These are phyloP conservation scores for Asbolus verrucosus DNA, from an alignment of 1,140 invertebrate species.

Conservation along the genomic window DNA sequence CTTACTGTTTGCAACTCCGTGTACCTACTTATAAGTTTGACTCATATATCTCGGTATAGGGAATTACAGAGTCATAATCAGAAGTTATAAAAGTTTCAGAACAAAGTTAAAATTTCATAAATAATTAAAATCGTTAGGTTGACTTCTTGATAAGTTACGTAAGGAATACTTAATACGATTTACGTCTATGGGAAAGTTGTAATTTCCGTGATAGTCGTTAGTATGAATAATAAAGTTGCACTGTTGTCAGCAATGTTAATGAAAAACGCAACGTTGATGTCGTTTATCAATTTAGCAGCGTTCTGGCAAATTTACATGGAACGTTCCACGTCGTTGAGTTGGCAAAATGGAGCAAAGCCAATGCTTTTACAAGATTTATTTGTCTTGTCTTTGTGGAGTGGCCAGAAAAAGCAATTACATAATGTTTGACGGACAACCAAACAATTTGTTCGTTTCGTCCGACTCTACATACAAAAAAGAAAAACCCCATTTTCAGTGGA, in stretches of 20 bases:
- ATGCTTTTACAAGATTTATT: conserved; percentile 23
- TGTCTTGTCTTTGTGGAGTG: conserved; percentile 12
- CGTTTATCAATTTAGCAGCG: not conserved
- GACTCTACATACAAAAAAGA: conserved; percentile 26
- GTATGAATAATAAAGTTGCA: not conserved
- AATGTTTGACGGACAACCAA: conserved; percentile 37
- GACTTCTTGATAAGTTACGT: not conserved
- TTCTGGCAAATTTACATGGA: not conserved
- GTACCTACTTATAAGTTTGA: too few relatives aligned
- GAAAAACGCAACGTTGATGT: too few relatives aligned
- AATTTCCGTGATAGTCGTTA: conserved; percentile 1
- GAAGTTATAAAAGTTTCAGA: too few relatives aligned
- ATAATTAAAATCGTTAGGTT: conserved; percentile 5
- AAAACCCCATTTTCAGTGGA: conserved; percentile 13
- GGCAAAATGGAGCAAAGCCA: not conserved
- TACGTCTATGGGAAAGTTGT: conserved; percentile 9
- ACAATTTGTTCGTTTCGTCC: conserved; percentile 22
- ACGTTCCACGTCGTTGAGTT: not conserved
- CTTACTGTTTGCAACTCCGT: too few relatives aligned
- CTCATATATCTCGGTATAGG: too few relatives aligned
- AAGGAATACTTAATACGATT: conserved; percentile 7
- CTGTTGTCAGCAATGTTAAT: not conserved
- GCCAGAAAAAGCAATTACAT: conserved; percentile 36
- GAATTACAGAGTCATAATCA: too few relatives aligned
- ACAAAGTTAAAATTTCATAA: conserved; percentile 19